Percentiles rank a stretch among this genome's conserved stretches.
Conservation (phyloP, 2,113 vertebrate genomes). For the human region DNA sequence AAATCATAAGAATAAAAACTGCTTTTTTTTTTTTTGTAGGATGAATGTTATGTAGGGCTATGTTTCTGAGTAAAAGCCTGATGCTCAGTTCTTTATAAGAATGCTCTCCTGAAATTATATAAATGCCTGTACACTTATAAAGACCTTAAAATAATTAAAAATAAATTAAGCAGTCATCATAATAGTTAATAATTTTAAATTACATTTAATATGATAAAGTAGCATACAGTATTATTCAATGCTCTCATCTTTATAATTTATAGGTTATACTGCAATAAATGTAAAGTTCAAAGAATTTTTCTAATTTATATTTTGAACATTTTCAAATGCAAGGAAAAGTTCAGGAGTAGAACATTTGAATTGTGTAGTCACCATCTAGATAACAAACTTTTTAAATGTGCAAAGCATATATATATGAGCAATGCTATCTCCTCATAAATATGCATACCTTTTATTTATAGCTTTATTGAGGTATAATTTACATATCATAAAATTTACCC, state of each 20-base stretch:
- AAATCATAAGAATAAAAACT: background rate
- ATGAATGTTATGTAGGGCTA: background rate
- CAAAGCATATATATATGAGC: background rate
- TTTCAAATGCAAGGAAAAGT: constrained; percentile 5
- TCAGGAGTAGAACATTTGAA: background rate
- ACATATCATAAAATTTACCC: background rate
- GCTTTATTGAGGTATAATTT: background rate
- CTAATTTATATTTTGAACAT: constrained; percentile 6
- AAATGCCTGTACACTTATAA: background rate
- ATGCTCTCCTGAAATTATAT: background rate
- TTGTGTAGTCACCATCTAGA: background rate
- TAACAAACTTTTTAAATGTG: background rate
- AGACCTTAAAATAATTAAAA: constrained; percentile 43
- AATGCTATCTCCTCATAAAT: background rate
- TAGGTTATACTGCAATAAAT: background rate
- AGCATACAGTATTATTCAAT: background rate
- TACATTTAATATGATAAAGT: background rate
- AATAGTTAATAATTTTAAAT: background rate
- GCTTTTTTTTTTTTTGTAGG: background rate
- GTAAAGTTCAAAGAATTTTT: background rate
- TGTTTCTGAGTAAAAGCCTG: constrained; percentile 1
- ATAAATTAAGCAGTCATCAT: background rate
- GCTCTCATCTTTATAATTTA: background rate
- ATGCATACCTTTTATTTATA: background rate
- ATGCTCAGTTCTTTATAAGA: background rate